Conservation (phyloP, 2,888 invertebrate genomes). For the Ophion ellenae region DNA sequence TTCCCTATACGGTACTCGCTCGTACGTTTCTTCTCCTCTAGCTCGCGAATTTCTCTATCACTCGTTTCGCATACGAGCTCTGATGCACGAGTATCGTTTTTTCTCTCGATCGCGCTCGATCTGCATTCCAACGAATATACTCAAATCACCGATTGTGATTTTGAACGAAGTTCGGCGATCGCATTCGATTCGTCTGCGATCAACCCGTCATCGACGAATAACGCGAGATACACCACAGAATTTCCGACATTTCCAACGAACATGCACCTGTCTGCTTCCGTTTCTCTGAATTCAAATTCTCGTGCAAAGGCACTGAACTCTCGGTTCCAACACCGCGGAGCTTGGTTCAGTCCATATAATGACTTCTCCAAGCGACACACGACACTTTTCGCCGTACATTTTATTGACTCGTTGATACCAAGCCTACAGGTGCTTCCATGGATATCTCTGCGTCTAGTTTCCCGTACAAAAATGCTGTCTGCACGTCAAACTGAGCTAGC, state of each 20-base stretch:
- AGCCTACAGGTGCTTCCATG: constrained; percentile 32
- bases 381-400: neutral
- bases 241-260: constrained; percentile 44
- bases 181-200: constrained; percentile 42
- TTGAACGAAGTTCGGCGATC: constrained; percentile 31
- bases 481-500: constrained; percentile 52
- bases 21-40: neutral
- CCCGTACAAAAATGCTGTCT: neutral
- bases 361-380: constrained; percentile 8
- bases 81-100: constrained; percentile 44
- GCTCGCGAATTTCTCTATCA: constrained; percentile 48
- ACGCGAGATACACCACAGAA: constrained; percentile 43
- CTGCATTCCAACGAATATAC: constrained; percentile 55
- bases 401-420: neutral
- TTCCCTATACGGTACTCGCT: constrained; percentile 45
- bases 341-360: constrained; percentile 1
- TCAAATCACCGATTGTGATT: constrained; percentile 53
- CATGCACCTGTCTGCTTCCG: constrained; percentile 53
- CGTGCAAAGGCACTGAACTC: constrained; percentile 35
- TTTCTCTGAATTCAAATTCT: constrained; percentile 48
- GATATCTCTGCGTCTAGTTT: constrained; percentile 9
- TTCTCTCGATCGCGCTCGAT: constrained; percentile 44
- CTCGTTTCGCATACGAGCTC: constrained; percentile 53
- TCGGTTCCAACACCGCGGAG: constrained; percentile 12
- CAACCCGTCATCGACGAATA: constrained; percentile 55